phyloP scores from a whole-genome alignment of 2,113 vertebrate species.

The Lipophrys pholis region DNA sequence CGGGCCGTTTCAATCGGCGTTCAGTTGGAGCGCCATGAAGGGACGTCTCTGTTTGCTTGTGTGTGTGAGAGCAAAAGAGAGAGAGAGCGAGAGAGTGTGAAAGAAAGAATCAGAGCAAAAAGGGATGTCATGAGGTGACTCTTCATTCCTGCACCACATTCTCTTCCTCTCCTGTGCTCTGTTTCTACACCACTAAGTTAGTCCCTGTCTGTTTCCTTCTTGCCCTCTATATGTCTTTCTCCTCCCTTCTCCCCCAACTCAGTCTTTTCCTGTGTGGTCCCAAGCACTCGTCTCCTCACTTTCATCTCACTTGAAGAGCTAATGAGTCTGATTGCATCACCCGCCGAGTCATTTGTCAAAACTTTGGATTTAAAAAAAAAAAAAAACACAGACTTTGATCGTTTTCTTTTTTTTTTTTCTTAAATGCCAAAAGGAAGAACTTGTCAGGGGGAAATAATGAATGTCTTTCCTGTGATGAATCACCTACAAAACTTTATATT shows the following conservation, averaged over 20 bases:
- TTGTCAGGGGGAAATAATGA: conserved; percentile 25
- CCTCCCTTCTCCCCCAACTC: conserved; percentile 50
- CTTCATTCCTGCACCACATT: conserved; percentile 24
- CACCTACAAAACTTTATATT: conserved; percentile 21
- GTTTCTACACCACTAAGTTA: background rate
- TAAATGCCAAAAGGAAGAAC: conserved; percentile 23
- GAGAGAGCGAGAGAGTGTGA: background rate
- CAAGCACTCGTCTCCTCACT: conserved; percentile 46
- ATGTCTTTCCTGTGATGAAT: conserved; percentile 2
- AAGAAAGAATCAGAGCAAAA: conserved; percentile 11
- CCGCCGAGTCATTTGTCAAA: conserved; percentile 56
- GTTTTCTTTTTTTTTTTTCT: background rate
- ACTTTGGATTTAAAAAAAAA: conserved; percentile 31
- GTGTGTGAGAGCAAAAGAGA: conserved; percentile 4
- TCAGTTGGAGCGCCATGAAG: conserved; percentile 65
- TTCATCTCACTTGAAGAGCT: conserved; percentile 67
- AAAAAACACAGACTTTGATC: conserved; percentile 46
- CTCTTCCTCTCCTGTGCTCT: background rate
- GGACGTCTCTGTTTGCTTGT: conserved; percentile 52
- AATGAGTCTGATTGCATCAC: conserved; percentile 73
- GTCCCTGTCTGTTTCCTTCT: conserved; percentile 16
- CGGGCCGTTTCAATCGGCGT: conserved; percentile 70
- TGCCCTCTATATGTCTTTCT: conserved; percentile 33
- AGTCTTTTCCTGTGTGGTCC: conserved; percentile 64
- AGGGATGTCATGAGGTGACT: conserved; percentile 53